Evolutionary conservation across 2,888 invertebrate genomes (phyloP).

Genomic region (Tipula lateralis): DNA sequence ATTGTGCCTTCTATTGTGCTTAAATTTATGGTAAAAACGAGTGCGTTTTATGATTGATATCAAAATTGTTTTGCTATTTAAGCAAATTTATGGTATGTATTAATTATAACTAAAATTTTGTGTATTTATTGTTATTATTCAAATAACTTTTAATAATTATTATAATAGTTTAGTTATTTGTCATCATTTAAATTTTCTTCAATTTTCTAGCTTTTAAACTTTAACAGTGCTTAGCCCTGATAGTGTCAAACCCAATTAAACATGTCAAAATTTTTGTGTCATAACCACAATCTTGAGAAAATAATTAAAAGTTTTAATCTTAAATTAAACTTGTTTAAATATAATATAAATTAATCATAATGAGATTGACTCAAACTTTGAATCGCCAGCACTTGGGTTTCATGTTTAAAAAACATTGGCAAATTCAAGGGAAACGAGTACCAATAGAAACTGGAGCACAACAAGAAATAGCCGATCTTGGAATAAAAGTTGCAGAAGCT

Average conservation of each 20-base stretch:
- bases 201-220: too few relatives aligned
- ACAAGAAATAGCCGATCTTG: conserved; percentile 52
- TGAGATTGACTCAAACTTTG: conserved; percentile 62
- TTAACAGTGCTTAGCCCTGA: too few relatives aligned
- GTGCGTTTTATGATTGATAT: background rate
- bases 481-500: conserved; percentile 60
- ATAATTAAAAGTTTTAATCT: background rate
- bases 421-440: conserved; percentile 58
- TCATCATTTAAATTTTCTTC: too few relatives aligned
- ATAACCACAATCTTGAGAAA: background rate
- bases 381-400: conserved; percentile 66
- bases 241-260: background rate
- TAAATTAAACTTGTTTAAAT: background rate
- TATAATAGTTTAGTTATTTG: too few relatives aligned
- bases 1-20: background rate
- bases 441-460: conserved; percentile 56
- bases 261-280: background rate
- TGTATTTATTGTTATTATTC: too few relatives aligned
- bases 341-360: conserved; percentile 43
- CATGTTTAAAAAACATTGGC: conserved; percentile 70
- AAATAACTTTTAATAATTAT: too few relatives aligned
- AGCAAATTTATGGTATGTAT: too few relatives aligned
- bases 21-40: background rate
- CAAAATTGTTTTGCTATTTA: too few relatives aligned
- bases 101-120: too few relatives aligned